Conservation (phyloP, 2,113 vertebrate genomes). For the Casuarius casuarius region DNA sequence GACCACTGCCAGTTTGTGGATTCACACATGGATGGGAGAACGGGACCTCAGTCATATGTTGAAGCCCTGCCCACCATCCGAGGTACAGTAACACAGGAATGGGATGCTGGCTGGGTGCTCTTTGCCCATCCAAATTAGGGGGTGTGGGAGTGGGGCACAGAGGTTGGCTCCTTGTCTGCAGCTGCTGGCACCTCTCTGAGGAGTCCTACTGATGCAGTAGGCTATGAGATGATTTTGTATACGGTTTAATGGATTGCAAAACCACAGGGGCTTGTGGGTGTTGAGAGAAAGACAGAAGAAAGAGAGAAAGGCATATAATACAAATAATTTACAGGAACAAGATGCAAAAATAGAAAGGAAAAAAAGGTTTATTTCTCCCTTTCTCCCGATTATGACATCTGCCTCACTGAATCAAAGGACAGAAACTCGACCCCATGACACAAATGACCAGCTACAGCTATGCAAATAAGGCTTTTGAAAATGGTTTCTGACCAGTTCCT, state of each 20-base stretch:
- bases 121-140: not conserved
- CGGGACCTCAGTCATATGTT: constrained; percentile 86
- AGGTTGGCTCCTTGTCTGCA: not conserved
- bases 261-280: not conserved
- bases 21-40: constrained; percentile 94
- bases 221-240: not conserved
- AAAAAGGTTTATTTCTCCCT: not conserved
- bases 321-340: not conserved
- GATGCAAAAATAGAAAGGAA: not conserved
- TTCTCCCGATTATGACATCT: not conserved
- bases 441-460: not conserved
- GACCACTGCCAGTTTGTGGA: constrained; percentile 99
- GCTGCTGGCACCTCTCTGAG: not conserved
- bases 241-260: not conserved
- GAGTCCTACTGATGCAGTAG: not conserved
- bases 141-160: not conserved
- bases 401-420: accelerated
- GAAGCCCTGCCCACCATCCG: constrained; percentile 86
- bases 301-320: not conserved
- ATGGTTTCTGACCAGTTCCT: not conserved
- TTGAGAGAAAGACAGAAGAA: not conserved
- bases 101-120: not conserved
- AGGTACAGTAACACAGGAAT: constrained; percentile 74
- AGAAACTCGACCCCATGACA: not conserved
- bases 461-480: not conserved